Evolutionary conservation across 2,797 vertebrate genomes (phyloP), one percentile per base, ranked within the genome.

Genomic region (Alca torda): DNA sequence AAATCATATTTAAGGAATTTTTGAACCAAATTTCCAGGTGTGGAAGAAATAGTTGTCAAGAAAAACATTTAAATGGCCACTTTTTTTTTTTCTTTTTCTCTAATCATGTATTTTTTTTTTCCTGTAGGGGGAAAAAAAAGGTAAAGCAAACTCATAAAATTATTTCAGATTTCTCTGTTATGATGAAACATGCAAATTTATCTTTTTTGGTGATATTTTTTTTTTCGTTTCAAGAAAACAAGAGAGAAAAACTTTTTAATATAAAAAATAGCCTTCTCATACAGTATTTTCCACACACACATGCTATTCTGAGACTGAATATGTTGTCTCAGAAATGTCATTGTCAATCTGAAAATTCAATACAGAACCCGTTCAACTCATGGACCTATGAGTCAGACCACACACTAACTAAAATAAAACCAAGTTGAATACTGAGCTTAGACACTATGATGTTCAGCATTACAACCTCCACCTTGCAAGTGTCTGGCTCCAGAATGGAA

Each of bases 271-370:
- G 6, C 8, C 6, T 85, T 74, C 19, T 78, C 20, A 37, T 65
- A 26, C 8, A 80, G 15, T 54, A 48, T 74, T 95, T 93, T 77
- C 57, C 69, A 51, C 63, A 69, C 83, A 94, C 31, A 63, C 31
- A n/a, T 1, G 1, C 51, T 95, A 53, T 93, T 91, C 54, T 91
- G 60, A 93, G 87, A 79, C 20, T 65, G 46, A 77, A 56, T 59
- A 48, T 84, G 33, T 88, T 81, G 60, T 59, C 73, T 95, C 28
- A 45, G 19, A 59, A 78, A 84, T 81, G 77, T 87, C 41, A 51
- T 45, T 95, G 87, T 95, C 79, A 92, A 57, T 91, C 85, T 94
- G 54, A 95, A 91, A 84, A 81, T 67, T 76, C 39, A 65, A 11
- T 61, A 61, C 31, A 61, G 57, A 87, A 48, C 33, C 61, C 79